Evolutionary conservation across 2,113 vertebrate species (phyloP), one percentile per base, ranked within the genome.

Genomic region (Microcebus jonahi): DNA sequence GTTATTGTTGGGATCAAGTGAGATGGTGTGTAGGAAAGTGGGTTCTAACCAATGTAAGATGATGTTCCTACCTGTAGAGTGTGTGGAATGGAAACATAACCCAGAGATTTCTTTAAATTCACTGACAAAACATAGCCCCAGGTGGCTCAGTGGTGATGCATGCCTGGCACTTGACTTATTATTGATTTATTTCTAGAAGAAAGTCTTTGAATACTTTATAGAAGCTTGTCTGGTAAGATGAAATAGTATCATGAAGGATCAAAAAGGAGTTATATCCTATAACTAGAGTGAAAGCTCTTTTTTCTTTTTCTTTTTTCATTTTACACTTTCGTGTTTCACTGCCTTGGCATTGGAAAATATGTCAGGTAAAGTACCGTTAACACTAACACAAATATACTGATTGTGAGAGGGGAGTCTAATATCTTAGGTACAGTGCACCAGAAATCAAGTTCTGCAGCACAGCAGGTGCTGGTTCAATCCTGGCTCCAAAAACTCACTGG

Each of bases 201-300:
- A 39, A 88, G 79, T 67, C 79, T 90, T 95, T 90, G 84, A 88
- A 80, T 81, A 88, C 89, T 39, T 85, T 45, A 39, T 67, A 84
- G 83, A 90, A 93, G 92, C 92, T 93, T 85, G 70, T 92, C 81
- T 90, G 83, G 17, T 70, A 6, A 96, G 63, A 85, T 71, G 57
- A 97, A 96, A 92, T 48, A 71, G 25, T 88, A 55, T 73, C 95
- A 36, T 34, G 15, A 71, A 88, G 85, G 68, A 68, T 67, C 75
- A 93, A 76, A 80, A 70, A 83, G 61, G 79, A 96, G 61, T 95
- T 83, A 67, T 18, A 75, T 87, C 82, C 55, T 93, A 17, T 50
- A 96, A 70, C 50, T 80, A 82, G 39, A 88, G 36, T 83, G 20
- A 50, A n/a, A 31, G 48, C 73, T 76, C 48, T 31, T 23, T 59